Conservation (phyloP, 2,888 invertebrate genomes). For the Incurvaria masculella region DNA sequence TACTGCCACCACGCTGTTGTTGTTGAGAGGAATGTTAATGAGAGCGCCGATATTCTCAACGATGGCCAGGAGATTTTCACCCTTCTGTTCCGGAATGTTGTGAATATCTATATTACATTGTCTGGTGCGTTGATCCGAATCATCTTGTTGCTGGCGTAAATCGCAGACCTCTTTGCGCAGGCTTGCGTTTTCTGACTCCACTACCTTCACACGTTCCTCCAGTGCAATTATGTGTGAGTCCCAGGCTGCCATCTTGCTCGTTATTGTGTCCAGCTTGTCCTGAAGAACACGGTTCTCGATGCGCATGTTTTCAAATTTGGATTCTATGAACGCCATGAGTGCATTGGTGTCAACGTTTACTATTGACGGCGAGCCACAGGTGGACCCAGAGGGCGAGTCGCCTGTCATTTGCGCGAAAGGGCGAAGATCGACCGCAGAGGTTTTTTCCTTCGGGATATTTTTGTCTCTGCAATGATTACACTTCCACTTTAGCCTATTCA, state of each 20-base stretch:
- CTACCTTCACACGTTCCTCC: background rate
- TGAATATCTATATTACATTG: slow-evolving; percentile 10
- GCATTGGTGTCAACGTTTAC: background rate
- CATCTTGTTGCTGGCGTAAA: background rate
- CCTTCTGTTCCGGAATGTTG: slow-evolving; percentile 9
- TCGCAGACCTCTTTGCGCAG: background rate
- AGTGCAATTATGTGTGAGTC: too few relatives aligned
- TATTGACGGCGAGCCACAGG: background rate
- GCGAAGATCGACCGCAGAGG: background rate
- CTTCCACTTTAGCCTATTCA: background rate
- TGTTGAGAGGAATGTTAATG: slow-evolving; percentile 1
- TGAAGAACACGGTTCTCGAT: background rate
- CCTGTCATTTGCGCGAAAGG: background rate
- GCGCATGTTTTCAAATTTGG: background rate
- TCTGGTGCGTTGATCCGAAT: slow-evolving; percentile 6
- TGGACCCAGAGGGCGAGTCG: background rate
- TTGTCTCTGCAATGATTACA: background rate
- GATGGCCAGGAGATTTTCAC: slow-evolving; percentile 4
- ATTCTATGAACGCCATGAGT: background rate
- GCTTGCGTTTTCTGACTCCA: background rate
- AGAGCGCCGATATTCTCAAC: slow-evolving; percentile 2
- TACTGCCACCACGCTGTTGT: background rate
- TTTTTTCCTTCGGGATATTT: background rate
- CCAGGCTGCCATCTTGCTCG: too few relatives aligned
- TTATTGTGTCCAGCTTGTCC: background rate